Evolutionary conservation across 1,140 invertebrate genomes (phyloP).

Genomic region (Aphelenchoides besseyi): DNA sequence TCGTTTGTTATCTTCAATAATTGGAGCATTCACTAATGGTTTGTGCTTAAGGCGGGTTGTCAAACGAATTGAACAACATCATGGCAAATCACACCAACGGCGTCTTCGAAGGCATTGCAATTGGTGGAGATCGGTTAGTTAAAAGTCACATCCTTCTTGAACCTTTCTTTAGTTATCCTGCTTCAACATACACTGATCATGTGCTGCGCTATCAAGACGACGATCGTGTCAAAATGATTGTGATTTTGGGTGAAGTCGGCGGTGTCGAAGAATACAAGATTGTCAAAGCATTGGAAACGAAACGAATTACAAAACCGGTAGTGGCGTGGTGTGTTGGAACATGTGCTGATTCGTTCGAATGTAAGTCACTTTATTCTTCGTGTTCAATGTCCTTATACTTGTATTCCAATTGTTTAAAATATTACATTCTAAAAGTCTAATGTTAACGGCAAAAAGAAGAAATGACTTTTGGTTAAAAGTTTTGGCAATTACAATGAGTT

Average conservation of each 20-base stretch:
- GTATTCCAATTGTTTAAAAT: too few species aligned
- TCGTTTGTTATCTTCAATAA: too few species aligned
- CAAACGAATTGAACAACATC: constrained; percentile 98
- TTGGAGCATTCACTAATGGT: too few species aligned
- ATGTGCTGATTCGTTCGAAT: too few species aligned
- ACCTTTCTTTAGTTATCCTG: constrained; percentile 73
- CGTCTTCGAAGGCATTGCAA: constrained; percentile 94
- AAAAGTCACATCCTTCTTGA: neutral
- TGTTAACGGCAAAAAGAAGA: too few species aligned
- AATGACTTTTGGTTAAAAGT: too few species aligned
- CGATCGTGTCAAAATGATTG: constrained; percentile 82
- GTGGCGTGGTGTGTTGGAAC: constrained; percentile 98
- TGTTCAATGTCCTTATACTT: too few species aligned
- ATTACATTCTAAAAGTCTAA: too few species aligned
- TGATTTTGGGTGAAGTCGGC: constrained; percentile 92
- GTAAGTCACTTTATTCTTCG: too few species aligned
- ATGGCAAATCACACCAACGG: constrained; percentile 93
- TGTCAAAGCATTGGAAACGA: constrained; percentile 78
- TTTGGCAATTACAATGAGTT: too few species aligned
- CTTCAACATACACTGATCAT: constrained; percentile 96
- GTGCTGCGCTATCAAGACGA: constrained; percentile 78
- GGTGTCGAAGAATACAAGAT: constrained; percentile 99
- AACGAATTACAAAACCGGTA: constrained; percentile 83
- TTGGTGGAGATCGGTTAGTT: constrained; percentile 86
- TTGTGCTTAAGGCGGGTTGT: constrained; percentile 99